These are phyloP conservation scores for Pediacus dermestoides DNA, from an alignment of 2,888 invertebrate species.

Conservation along the genomic window DNA sequence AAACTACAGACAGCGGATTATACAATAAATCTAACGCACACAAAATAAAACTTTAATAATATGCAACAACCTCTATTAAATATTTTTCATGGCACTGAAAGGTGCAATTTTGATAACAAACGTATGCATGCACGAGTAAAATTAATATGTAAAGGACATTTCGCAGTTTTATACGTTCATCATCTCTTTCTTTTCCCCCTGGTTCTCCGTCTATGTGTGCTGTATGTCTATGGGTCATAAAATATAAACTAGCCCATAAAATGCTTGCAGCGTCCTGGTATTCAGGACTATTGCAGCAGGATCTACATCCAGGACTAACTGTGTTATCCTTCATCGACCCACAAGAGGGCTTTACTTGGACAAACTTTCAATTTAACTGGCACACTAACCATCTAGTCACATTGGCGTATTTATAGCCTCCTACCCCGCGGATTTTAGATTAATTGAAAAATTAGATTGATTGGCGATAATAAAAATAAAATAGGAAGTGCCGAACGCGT, in stretches of 20 bases:
- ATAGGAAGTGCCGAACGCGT: no score
- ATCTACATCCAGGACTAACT: conserved; percentile 11
- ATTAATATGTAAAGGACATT: conserved; percentile 46
- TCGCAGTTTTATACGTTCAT: conserved; percentile 42
- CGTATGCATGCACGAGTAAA: conserved; percentile 39
- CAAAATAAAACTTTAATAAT: no score
- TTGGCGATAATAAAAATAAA: conserved; percentile 14
- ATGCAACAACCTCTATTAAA: no score
- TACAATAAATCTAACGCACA: no score
- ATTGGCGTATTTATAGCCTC: no score
- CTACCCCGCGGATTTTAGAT: conserved; percentile 20
- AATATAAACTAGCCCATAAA: conserved; percentile 46
- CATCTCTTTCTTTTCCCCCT: conserved; percentile 38
- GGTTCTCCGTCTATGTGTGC: not conserved
- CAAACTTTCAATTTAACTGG: conserved; percentile 28
- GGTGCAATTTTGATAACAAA: conserved; percentile 36
- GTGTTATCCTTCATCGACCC: conserved; percentile 30
- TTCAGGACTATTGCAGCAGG: conserved; percentile 21
- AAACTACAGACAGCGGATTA: no score
- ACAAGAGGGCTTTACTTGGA: conserved; percentile 24
- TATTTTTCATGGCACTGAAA: conserved; percentile 26
- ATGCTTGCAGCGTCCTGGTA: conserved; percentile 25
- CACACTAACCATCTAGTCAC: no score
- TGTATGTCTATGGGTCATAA: conserved; percentile 38
- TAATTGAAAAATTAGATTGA: conserved; percentile 21